Evolutionary conservation across 2,797 vertebrate genomes (phyloP), one percentile per base, ranked within the genome.

Genomic region (Percopsis omiscomaycus): DNA sequence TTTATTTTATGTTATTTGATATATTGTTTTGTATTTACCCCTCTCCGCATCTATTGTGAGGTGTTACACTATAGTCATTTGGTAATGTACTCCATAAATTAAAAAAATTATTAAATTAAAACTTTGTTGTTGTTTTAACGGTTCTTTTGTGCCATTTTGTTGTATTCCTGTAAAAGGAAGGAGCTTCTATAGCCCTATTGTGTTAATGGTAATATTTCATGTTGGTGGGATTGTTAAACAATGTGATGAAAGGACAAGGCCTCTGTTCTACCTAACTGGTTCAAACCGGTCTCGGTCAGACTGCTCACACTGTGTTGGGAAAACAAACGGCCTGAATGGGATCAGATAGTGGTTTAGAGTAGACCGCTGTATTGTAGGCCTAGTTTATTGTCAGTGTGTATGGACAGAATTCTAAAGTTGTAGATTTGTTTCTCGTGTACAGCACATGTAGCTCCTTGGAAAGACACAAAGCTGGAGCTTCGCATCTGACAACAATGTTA

Each of bases 201-300:
- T 30, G 32, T 62, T 14, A 64, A 48, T 64, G 30, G 11, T 60
- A 4, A 2, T 29, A n/a, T 59, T 4, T 16, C 42, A 30, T 37
- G 2, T 14, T 60, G 53, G 57, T 62, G 59, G 5, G 63, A 71
- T 42, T 58, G 71, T 55, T 69, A 82, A 76, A 88, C 86, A 87
- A 86, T 86, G 82, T 71, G 28, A 86, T 88, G 75, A 87, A 88
- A 83, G 82, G 67, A 22, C 1, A 15, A 66, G 61, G 48, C 64
- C 54, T 61, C 46, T 32, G 22, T 22, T 22, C 22, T 22, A 22
- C 9, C 64, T 74, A 68, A 78, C 86, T 72, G 83, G 89, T 86
- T 71, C 76, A 10, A 88, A 84, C 88, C 75, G 84, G 88, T 73
- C 68, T 28, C 3, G 57, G 45, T 71, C 59, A 45, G 80, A 56